Evolutionary conservation across 2,113 vertebrate species (phyloP), one percentile per base, ranked within the genome.

Genomic region (Mola mola): DNA sequence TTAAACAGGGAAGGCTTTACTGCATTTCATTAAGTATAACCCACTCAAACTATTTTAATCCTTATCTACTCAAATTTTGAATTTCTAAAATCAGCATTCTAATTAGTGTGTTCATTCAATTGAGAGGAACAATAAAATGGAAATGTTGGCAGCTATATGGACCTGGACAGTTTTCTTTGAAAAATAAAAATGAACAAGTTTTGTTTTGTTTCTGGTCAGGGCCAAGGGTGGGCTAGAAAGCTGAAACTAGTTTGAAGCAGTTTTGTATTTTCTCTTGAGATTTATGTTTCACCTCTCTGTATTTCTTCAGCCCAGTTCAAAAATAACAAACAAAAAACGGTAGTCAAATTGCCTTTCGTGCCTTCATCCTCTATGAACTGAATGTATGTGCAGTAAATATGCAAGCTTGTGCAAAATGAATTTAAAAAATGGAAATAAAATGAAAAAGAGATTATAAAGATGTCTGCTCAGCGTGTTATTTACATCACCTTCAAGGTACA

Each of bases 381-480:
- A 96, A 97, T 97, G 95, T 97, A 96, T 94, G 94, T 97, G 96
- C 95, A 95, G 95, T 97, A 96, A 95, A 96, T 97, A 97, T 97
- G 95, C 96, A 98, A 97, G 95, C 96, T 98, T 97, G 95, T 97
- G 95, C 94, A 96, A 95, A 97, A 98, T 95, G 94, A 95, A 94
- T 95, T 95, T 94, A 96, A 94, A 96, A 95, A 95, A 82, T 72
- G 65, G 60, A 81, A 85, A 89, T 83, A 90, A 90, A 90, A 86
- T 79, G 70, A 83, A 70, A 83, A 81, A 72, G 19, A 66, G 64
- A 72, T 48, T 56, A 65, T 13, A 58, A 63, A n/a, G 44, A 28
- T 7, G 13, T 43, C 2, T 51, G 21, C 17, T 28, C 44, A 17
- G 8, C 16, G 16, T 8, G n/a, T 29, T 40, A 4, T 40, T 40